These are phyloP conservation scores for Psylliodes chrysocephalus DNA, from an alignment of 2,888 invertebrate genomes.

Conservation along the genomic window DNA sequence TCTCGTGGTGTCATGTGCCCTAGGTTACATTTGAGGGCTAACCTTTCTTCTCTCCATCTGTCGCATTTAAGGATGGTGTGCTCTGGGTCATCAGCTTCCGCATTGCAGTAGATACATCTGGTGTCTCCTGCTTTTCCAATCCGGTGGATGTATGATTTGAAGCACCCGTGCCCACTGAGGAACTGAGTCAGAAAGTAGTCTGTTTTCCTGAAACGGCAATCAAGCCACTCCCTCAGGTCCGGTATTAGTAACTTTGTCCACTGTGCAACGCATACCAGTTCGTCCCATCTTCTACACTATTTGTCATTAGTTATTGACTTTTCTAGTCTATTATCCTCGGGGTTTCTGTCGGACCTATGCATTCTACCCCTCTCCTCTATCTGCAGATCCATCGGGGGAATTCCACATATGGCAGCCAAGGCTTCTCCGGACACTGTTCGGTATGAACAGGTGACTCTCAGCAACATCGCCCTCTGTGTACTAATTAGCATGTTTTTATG, in stretches of 20 bases:
- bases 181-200: background rate
- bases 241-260: background rate
- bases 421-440: background rate
- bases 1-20: too few species aligned
- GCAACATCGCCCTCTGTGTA: conserved; percentile 6
- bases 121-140: too few species aligned
- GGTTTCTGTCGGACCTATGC: too few species aligned
- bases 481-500: conserved; percentile 15
- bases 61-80: background rate
- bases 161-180: background rate
- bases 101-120: too few species aligned
- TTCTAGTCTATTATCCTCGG: too few species aligned
- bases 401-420: background rate
- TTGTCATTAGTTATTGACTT: too few species aligned
- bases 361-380: background rate
- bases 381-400: background rate
- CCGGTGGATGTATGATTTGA: background rate
- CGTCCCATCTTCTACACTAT: too few species aligned
- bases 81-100: background rate
- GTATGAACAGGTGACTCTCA: too few species aligned
- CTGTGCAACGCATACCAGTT: background rate
- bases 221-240: background rate
- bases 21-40: too few species aligned
- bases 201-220: too few species aligned
- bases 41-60: background rate